Evolutionary conservation across 1,140 invertebrate species (phyloP), one percentile per base, ranked within the genome.

Genomic region (Geopemphigus sp.): DNA sequence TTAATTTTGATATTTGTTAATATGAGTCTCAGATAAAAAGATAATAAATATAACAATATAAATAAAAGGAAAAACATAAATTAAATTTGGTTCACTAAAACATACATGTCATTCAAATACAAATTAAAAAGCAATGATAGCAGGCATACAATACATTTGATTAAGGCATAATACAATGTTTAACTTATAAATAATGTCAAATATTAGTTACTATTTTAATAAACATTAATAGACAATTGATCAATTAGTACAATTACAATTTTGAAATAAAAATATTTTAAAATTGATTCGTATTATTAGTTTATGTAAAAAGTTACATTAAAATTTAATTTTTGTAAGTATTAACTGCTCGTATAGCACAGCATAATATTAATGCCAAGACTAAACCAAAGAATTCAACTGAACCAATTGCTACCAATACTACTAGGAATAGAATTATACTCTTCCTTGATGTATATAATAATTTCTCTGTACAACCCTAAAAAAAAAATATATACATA

Each of bases 361-460:
- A 94, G 84, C 92, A 93, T 24, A 95, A 86, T 82, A 93, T 88
- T 83, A 94, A 86, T 2, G 93, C 91, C 83, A 94, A 93, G 66
- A 93, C 89, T 82, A 95, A 87, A 53, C 92, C 92, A 39, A 95
- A 84, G 63, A 94, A 85, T 86, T 95, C 90, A 81, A 92, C 82
- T 19, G 90, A 86, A 53, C 91, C 88, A 61, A 94, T 87, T 26
- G 88, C 88, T 73, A 92, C 88, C 0, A 88, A 88, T 12, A 92
- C 85, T 45, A 88, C 89, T 59, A 93, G 87, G 54, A 94, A 86
- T 56, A 90, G 87, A 50, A 87, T 87, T 82, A 89, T 87, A 82
- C 93, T 88, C 24, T 87, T 86, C 53, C 88, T 85, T 59, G 94
- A 84, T 32, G 87, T 86, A 1, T 89, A 86, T 74, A 92, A 87